Conservation (phyloP, 2,797 vertebrate genomes). For the Sylvia borin region DNA sequence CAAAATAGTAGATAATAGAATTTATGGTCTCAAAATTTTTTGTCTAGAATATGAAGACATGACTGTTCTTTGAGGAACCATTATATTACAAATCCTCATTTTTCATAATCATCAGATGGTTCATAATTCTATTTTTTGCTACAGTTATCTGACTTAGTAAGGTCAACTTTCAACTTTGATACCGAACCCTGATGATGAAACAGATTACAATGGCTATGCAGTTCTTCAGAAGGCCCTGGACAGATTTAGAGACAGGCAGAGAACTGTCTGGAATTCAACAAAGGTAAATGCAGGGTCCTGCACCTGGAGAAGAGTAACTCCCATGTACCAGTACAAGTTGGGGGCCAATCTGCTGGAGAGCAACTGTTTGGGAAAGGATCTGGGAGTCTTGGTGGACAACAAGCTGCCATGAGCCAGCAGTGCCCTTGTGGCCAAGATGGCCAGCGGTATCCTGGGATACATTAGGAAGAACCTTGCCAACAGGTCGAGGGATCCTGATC, state of each 20-base stretch:
- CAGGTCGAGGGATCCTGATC: neutral
- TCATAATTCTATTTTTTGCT: neutral
- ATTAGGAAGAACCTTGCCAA: neutral
- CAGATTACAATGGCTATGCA: neutral
- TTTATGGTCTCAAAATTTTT: neutral
- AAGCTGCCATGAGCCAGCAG: neutral
- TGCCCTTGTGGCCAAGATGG: neutral
- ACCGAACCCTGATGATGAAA: neutral
- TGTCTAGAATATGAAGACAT: neutral
- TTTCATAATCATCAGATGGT: neutral
- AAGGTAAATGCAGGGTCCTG: neutral
- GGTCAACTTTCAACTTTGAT: neutral
- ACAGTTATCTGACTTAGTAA: neutral
- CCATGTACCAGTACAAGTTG: rapidly evolving
- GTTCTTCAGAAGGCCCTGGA: neutral
- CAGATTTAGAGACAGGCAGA: neutral
- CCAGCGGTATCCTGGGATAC: neutral
- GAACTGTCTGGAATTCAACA: neutral
- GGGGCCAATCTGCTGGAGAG: neutral
- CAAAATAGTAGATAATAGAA: neutral
- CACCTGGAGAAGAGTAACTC: neutral
- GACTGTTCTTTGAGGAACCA: neutral
- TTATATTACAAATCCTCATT: neutral
- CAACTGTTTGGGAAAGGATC: neutral
- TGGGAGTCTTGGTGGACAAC: neutral